A percentile compares a stretch with the other conserved stretches of the same genome.
phyloP scores from a whole-genome alignment of 2,888 invertebrate species.

The Halictus ligatus region DNA sequence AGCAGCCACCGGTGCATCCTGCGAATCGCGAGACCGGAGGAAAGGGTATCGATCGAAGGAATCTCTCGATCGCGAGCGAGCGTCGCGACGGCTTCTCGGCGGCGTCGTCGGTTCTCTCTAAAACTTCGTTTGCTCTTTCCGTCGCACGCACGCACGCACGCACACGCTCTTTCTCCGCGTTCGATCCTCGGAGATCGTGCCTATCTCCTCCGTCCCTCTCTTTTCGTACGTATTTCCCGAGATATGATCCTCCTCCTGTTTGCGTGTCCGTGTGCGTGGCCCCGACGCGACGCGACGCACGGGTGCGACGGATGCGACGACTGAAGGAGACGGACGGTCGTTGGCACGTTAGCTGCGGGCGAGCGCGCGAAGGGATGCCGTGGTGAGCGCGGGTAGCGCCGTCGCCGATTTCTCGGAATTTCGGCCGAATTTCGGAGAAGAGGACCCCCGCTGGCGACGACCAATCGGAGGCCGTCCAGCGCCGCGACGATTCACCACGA shows the following conservation, averaged over 20 bases:
- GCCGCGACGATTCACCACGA: constrained; percentile 52
- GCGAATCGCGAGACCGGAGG: not conserved
- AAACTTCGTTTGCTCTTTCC: not conserved
- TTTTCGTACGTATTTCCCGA: constrained; percentile 4
- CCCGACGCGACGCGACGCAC: constrained; percentile 39
- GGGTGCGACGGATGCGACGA: constrained; percentile 48
- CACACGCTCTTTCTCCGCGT: not conserved
- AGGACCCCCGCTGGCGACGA: constrained; percentile 6
- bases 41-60: not conserved
- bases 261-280: constrained; percentile 11
- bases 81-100: not conserved
- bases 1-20: not conserved
- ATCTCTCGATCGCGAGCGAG: not conserved
- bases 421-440: constrained; percentile 66
- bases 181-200: not conserved
- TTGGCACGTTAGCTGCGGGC: constrained; percentile 33
- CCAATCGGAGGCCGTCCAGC: constrained; percentile 50
- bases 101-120: not conserved
- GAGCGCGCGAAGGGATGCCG: constrained; percentile 55
- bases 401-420: constrained; percentile 64
- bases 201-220: not conserved
- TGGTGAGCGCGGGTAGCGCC: constrained; percentile 45
- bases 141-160: not conserved
- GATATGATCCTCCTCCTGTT: not conserved
- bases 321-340: constrained; percentile 24